phyloP scores from a whole-genome alignment of 2,797 vertebrate species.

The Notoglanidium macrostoma region DNA sequence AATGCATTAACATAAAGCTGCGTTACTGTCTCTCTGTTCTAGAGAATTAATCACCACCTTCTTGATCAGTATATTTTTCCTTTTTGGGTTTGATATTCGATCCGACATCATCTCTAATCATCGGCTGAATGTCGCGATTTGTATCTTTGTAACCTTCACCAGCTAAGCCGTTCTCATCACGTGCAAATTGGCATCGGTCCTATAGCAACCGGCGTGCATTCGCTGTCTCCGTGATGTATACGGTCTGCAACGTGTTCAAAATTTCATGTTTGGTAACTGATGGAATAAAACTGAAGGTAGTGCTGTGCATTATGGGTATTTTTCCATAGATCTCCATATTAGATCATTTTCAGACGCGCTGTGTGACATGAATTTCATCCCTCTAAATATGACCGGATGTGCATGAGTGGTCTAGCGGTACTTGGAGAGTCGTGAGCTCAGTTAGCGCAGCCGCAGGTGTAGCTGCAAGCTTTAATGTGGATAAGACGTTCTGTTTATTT shows the following conservation, averaged over 20 bases:
- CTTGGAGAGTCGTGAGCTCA: too few species aligned
- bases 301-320: neutral
- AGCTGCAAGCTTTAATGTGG: too few species aligned
- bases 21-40: neutral
- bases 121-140: neutral
- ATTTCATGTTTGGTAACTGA: neutral
- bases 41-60: neutral
- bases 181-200: neutral
- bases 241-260: neutral
- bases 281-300: neutral
- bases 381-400: neutral
- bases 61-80: neutral
- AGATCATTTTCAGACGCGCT: neutral
- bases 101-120: neutral
- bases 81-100: neutral
- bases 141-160: neutral
- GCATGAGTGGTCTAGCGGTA: too few species aligned
- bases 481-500: too few species aligned
- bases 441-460: too few species aligned
- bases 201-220: too few species aligned
- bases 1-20: neutral
- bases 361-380: neutral
- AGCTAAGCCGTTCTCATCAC: neutral
- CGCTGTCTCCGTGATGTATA: rapidly evolving
- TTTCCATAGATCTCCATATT: neutral